A percentile compares a stretch with the other conserved stretches of the same genome.
phyloP scores from a whole-genome alignment of 2,888 invertebrate species.

The Labia minor region DNA sequence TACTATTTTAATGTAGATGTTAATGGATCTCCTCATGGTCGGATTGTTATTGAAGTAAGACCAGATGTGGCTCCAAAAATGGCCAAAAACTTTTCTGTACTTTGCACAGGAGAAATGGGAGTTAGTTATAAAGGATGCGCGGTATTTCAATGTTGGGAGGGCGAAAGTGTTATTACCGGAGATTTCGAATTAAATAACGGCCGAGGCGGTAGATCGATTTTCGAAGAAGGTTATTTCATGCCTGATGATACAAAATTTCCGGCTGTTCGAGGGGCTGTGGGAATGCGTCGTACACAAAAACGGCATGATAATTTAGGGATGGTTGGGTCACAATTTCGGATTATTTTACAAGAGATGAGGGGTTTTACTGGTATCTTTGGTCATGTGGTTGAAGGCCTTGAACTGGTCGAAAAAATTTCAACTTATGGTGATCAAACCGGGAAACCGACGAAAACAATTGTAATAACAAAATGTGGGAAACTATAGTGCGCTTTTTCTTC shows the following conservation, averaged over 20 bases:
- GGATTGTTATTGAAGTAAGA: conserved; percentile 65
- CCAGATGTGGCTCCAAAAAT: conserved; percentile 70
- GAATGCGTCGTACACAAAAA: conserved; percentile 70
- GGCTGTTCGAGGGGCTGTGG: conserved; percentile 65
- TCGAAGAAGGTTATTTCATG: conserved; percentile 66
- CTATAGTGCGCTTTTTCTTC: conserved; percentile 38
- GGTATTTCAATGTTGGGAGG: conserved; percentile 73
- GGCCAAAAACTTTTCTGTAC: conserved; percentile 64
- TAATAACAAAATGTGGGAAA: conserved; percentile 65
- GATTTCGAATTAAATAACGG: conserved; percentile 74
- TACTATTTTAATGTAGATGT: conserved; percentile 69
- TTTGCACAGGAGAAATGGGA: conserved; percentile 61
- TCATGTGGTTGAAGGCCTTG: conserved; percentile 66
- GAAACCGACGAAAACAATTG: conserved; percentile 61
- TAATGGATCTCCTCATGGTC: conserved; percentile 55
- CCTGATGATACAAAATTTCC: conserved; percentile 69
- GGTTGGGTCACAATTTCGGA: conserved; percentile 76
- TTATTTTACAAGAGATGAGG: conserved; percentile 69
- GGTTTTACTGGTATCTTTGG: conserved; percentile 75
- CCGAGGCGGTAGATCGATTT: conserved; percentile 64
- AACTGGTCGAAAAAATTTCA: conserved; percentile 65
- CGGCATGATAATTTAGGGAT: conserved; percentile 67
- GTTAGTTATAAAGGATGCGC: conserved; percentile 68
- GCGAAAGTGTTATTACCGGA: conserved; percentile 64
- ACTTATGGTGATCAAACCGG: conserved; percentile 66